Evolutionary conservation across 2,797 vertebrate species (phyloP).

Genomic region (Taeniopygia guttata): DNA sequence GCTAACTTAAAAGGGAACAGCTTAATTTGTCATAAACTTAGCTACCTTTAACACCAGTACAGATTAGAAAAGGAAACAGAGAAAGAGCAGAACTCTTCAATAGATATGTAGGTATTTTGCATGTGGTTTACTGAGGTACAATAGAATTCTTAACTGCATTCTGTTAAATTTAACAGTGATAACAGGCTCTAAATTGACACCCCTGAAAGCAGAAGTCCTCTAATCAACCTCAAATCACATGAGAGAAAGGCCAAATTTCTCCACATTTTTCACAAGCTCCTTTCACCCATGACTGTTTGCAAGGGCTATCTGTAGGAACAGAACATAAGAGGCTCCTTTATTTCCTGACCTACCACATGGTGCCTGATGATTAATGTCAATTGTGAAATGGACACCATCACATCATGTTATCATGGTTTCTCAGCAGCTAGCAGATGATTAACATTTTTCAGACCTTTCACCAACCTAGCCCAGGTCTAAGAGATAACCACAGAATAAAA

Average conservation of each 20-base stretch:
- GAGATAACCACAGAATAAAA: constrained; percentile 3
- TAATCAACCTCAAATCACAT: not conserved
- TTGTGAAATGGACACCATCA: not conserved
- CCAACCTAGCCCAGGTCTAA: not conserved
- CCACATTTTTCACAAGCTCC: not conserved
- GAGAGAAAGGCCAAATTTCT: not conserved
- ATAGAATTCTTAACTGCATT: constrained; percentile 23
- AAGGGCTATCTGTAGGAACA: not conserved
- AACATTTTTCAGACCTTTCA: constrained; percentile 7
- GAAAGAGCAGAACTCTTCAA: not conserved
- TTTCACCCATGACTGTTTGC: not conserved
- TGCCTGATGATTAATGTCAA: not conserved
- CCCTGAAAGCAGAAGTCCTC: not conserved
- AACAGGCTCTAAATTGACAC: not conserved
- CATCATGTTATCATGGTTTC: not conserved
- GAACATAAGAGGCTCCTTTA: not conserved
- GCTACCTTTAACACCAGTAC: not conserved
- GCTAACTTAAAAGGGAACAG: not conserved
- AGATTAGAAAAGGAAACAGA: constrained; percentile 3
- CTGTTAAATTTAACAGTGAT: constrained; percentile 24
- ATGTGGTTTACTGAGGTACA: not conserved
- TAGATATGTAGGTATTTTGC: constrained; percentile 6
- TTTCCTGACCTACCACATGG: not conserved
- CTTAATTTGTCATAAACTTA: constrained; percentile 33
- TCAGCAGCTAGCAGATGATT: not conserved